phyloP scores from a whole-genome alignment of 2,888 invertebrate genomes.

The Eristalis pertinax region DNA sequence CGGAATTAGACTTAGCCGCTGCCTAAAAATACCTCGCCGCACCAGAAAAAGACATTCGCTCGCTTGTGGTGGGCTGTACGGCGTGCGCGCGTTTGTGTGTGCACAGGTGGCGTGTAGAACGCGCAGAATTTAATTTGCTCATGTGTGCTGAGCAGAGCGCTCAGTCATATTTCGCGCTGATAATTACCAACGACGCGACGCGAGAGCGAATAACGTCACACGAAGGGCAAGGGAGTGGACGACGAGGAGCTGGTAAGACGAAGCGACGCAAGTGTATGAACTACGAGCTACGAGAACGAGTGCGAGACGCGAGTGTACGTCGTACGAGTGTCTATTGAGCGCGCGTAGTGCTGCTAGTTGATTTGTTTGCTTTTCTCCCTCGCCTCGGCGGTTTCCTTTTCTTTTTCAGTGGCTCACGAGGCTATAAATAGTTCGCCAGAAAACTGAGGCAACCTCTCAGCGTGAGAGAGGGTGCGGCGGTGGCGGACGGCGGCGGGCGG shows the following conservation, averaged over 20 bases:
- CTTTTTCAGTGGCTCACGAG: constrained; percentile 29
- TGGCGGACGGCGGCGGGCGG: too few species aligned
- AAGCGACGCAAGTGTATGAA: too few species aligned
- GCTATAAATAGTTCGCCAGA: constrained; percentile 46
- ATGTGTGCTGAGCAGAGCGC: neutral
- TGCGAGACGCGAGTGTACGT: too few species aligned
- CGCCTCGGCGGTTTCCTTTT: neutral
- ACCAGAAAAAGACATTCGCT: constrained; percentile 24
- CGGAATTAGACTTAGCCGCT: constrained; percentile 36
- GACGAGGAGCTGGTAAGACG: neutral
- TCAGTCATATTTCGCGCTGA: constrained; percentile 31
- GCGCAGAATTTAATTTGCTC: constrained; percentile 26
- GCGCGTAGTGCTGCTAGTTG: constrained; percentile 25
- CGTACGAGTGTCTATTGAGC: neutral
- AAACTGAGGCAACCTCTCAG: constrained; percentile 3
- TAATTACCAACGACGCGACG: neutral
- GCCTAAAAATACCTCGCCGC: constrained; percentile 29
- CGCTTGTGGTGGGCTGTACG: neutral
- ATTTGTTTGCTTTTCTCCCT: constrained; percentile 25
- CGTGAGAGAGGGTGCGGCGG: neutral
- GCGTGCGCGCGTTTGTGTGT: too few species aligned
- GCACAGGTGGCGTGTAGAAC: constrained; percentile 43
- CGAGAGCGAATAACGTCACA: too few species aligned
- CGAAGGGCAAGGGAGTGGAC: too few species aligned
- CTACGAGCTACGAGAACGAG: neutral